phyloP scores from a whole-genome alignment of 1,140 invertebrate genomes.

The Musca domestica region DNA sequence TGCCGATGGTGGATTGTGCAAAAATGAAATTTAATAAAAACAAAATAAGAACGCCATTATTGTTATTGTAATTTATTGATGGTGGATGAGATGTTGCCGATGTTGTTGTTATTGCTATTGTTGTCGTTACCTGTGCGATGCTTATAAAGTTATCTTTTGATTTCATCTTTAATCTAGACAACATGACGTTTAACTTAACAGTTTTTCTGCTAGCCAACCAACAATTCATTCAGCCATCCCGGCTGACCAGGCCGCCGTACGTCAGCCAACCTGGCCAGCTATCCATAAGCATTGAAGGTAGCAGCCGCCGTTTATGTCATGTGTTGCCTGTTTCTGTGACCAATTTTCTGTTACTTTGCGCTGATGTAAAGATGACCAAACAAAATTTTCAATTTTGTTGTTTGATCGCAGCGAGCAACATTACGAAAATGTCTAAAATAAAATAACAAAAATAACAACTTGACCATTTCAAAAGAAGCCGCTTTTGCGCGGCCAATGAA shows the following conservation, averaged over 20 bases:
- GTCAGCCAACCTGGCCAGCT: too few relatives aligned
- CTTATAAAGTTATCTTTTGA: slow-evolving; percentile 14
- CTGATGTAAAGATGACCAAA: slow-evolving; percentile 22
- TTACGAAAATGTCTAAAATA: not conserved
- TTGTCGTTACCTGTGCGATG: not conserved
- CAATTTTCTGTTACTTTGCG: not conserved
- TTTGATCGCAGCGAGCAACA: slow-evolving; percentile 7
- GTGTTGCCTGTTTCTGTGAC: too few relatives aligned
- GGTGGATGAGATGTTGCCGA: too few relatives aligned
- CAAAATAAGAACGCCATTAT: too few relatives aligned
- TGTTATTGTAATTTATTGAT: too few relatives aligned
- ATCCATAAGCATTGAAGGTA: too few relatives aligned
- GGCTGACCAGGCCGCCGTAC: too few relatives aligned
- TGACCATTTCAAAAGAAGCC: slow-evolving; percentile 17
- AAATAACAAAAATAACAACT: not conserved
- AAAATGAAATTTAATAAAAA: too few relatives aligned
- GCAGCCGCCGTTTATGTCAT: too few relatives aligned
- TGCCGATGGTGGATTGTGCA: not conserved
- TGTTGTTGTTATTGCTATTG: too few relatives aligned
- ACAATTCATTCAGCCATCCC: too few relatives aligned
- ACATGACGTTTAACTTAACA: slow-evolving; percentile 22
- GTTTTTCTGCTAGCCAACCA: not conserved
- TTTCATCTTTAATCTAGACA: slow-evolving; percentile 22
- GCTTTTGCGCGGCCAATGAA: slow-evolving; percentile 3
- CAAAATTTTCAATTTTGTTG: slow-evolving; percentile 17